phyloP scores from a whole-genome alignment of 2,888 invertebrate genomes.

The Anthoptus insignis region DNA sequence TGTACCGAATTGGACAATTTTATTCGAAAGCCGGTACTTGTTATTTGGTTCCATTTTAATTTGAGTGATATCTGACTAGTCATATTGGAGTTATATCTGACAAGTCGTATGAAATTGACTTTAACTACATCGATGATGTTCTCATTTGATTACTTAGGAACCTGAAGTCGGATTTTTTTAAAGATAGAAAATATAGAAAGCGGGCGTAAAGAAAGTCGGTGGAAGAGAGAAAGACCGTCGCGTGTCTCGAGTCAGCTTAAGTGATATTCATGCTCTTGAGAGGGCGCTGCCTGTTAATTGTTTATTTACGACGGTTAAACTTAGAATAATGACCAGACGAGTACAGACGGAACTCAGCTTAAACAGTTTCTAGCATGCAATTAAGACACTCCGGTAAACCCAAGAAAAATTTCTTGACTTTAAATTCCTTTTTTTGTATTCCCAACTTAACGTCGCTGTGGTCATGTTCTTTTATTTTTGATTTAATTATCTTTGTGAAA shows the following conservation, averaged over 20 bases:
- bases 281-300: constrained; percentile 30
- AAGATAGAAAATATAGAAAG: too few relatives aligned
- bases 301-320: constrained; percentile 36
- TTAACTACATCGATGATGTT: too few relatives aligned
- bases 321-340: constrained; percentile 34
- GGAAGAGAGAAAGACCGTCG: constrained; percentile 8
- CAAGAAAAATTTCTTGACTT: constrained; percentile 29
- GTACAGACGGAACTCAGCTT: constrained; percentile 11
- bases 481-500: constrained; percentile 24
- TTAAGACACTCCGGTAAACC: constrained; percentile 20
- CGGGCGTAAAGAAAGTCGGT: constrained; percentile 7
- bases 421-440: constrained; percentile 29
- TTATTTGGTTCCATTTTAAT: too few relatives aligned
- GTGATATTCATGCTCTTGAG: constrained; percentile 35
- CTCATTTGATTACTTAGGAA: too few relatives aligned
- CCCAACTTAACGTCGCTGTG: constrained; percentile 8
- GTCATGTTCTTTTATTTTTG: constrained; percentile 19
- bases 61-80: too few relatives aligned
- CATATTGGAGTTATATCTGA: too few relatives aligned
- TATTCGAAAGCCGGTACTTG: too few relatives aligned
- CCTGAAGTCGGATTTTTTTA: too few relatives aligned
- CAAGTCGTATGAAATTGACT: too few relatives aligned
- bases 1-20: too few relatives aligned
- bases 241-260: constrained; percentile 33
- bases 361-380: constrained; percentile 31